These are phyloP conservation scores for Atethmia centrago DNA, from an alignment of 2,888 invertebrate genomes.

Conservation along the genomic window DNA sequence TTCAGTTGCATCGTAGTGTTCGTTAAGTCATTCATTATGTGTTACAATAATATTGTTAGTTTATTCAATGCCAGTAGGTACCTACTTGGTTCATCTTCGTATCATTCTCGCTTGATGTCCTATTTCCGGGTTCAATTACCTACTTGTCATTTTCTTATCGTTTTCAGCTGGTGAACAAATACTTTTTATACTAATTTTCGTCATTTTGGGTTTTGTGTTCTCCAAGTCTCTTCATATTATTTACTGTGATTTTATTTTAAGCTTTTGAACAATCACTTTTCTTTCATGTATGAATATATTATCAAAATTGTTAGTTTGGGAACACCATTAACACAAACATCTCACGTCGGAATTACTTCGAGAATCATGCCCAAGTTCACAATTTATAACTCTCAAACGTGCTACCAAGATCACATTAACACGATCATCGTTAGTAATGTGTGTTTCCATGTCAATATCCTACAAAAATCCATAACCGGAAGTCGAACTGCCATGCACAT, in stretches of 20 bases:
- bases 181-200: background rate
- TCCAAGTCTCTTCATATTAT: background rate
- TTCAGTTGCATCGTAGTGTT: constrained; percentile 26
- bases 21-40: constrained; percentile 52
- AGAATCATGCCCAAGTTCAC: constrained; percentile 5
- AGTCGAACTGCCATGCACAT: constrained; percentile 53
- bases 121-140: background rate
- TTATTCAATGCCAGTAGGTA: constrained; percentile 3
- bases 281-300: background rate
- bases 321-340: background rate
- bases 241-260: background rate
- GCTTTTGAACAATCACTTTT: background rate
- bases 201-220: background rate
- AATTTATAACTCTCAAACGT: background rate
- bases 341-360: background rate
- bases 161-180: background rate
- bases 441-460: constrained; percentile 63
- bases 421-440: constrained; percentile 38
- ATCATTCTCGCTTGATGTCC: background rate
- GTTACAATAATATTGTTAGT: constrained; percentile 34
- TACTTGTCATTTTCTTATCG: background rate
- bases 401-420: constrained; percentile 14
- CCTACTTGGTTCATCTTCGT: background rate
- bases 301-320: constrained; percentile 7
- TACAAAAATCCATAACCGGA: constrained; percentile 52